Conservation (phyloP, 2,797 vertebrate genomes). For the Muscicapa striata region DNA sequence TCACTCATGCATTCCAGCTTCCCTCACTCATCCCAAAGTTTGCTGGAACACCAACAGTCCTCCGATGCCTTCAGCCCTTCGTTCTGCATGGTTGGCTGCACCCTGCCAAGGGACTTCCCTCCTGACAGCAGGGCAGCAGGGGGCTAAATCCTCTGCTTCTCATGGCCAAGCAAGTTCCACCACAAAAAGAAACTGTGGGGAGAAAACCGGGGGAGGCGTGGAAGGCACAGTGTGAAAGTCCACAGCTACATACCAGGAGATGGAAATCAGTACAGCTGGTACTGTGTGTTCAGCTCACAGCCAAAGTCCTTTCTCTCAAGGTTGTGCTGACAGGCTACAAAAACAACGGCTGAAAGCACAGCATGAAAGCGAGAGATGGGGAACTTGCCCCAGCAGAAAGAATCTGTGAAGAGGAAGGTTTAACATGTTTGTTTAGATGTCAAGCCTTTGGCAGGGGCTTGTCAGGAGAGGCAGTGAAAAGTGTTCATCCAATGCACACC, state of each 20-base stretch:
- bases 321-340: slow-evolving; percentile 71
- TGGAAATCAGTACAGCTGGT: slow-evolving; percentile 52
- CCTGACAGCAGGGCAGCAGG: neutral
- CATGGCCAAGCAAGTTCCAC: neutral
- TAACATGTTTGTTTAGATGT: neutral
- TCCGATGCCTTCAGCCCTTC: neutral
- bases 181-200: neutral
- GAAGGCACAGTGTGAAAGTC: slow-evolving; percentile 41
- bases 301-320: slow-evolving; percentile 72
- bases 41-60: slow-evolving; percentile 12
- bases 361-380: slow-evolving; percentile 43
- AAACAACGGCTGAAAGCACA: slow-evolving; percentile 72
- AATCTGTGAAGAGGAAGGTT: neutral
- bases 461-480: neutral
- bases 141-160: neutral
- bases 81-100: neutral
- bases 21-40: neutral
- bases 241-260: slow-evolving; percentile 41
- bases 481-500: neutral
- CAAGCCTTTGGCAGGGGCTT: neutral
- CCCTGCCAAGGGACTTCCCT: neutral
- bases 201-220: neutral
- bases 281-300: slow-evolving; percentile 39
- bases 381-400: slow-evolving; percentile 62
- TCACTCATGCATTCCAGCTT: slow-evolving; percentile 18